phyloP scores from a whole-genome alignment of 2,888 invertebrate species.

The Gymnocheta viridis region DNA sequence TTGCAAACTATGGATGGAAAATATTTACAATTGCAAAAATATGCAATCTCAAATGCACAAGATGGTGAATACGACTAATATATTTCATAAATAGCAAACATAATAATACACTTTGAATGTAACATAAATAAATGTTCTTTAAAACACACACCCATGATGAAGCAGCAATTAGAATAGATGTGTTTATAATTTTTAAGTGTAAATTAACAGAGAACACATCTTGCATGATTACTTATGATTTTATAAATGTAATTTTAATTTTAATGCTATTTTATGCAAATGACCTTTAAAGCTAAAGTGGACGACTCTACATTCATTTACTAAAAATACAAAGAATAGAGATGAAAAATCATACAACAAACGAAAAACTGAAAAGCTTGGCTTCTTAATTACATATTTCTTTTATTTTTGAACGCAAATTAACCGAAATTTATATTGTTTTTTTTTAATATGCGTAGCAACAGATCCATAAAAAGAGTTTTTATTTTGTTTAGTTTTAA shows the following conservation, averaged over 20 bases:
- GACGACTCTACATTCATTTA: constrained; percentile 36
- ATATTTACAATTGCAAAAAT: no score
- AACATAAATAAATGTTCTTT: not conserved
- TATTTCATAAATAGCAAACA: not conserved
- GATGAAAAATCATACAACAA: constrained; percentile 1
- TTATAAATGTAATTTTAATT: constrained; percentile 1
- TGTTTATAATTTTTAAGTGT: constrained; percentile 9
- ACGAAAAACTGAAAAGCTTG: not conserved
- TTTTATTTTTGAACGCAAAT: not conserved
- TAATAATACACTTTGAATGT: not conserved
- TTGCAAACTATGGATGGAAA: no score
- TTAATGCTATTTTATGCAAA: constrained; percentile 22
- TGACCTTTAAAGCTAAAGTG: constrained; percentile 50
- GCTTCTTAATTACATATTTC: not conserved
- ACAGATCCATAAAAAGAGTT: not conserved
- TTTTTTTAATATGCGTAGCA: not conserved
- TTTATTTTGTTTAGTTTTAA: no score
- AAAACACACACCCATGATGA: not conserved
- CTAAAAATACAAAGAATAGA: constrained; percentile 11
- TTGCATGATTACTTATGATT: constrained; percentile 1
- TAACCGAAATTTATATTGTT: not conserved
- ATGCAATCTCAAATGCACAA: no score
- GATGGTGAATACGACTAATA: no score
- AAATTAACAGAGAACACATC: constrained; percentile 3
- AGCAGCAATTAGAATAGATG: constrained; percentile 21